phyloP scores from a whole-genome alignment of 2,888 invertebrate species.

The Hydriomena furcata region DNA sequence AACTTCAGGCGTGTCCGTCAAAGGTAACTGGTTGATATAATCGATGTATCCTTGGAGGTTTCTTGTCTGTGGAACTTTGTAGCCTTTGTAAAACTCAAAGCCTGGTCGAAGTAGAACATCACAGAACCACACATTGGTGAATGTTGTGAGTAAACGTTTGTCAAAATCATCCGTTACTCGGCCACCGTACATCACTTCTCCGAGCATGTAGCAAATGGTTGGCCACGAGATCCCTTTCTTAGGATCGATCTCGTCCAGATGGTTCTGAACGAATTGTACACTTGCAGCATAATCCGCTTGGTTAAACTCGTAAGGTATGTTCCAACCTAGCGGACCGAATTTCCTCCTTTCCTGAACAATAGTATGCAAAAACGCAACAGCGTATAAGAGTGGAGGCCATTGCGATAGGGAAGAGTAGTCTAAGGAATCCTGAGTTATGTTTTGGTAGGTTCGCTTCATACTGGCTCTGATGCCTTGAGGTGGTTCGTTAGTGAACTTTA shows the following conservation, averaged over 20 bases:
- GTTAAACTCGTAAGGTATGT: constrained; percentile 98
- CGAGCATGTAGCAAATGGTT: constrained; percentile 98
- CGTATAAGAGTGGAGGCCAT: constrained; percentile 97
- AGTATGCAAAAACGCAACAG: constrained; percentile 97
- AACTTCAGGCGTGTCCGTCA: constrained; percentile 96
- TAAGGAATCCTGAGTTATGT: constrained; percentile 93
- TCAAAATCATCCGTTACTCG: constrained; percentile 98
- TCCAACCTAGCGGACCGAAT: constrained; percentile 98
- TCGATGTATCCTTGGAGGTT: constrained; percentile 91
- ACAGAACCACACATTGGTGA: constrained; percentile 97
- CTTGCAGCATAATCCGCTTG: constrained; percentile 98
- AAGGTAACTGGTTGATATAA: constrained; percentile 93
- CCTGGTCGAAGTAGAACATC: constrained; percentile 93
- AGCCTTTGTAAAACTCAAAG: constrained; percentile 97
- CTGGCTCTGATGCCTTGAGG: constrained; percentile 97
- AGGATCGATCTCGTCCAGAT: constrained; percentile 97
- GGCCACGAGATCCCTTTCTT: constrained; percentile 99
- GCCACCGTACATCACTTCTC: constrained; percentile 94
- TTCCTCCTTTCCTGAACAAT: constrained; percentile 97
- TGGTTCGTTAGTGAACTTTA: constrained; percentile 98
- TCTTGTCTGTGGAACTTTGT: constrained; percentile 94
- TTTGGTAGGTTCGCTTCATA: constrained; percentile 96
- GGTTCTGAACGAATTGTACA: constrained; percentile 97
- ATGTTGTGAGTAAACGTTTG: constrained; percentile 95
- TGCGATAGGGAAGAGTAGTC: constrained; percentile 96